A percentile compares a stretch with the other conserved stretches of the same genome.
phyloP scores from a whole-genome alignment of 2,888 invertebrate genomes.

The Tetrapedia diversipes region DNA sequence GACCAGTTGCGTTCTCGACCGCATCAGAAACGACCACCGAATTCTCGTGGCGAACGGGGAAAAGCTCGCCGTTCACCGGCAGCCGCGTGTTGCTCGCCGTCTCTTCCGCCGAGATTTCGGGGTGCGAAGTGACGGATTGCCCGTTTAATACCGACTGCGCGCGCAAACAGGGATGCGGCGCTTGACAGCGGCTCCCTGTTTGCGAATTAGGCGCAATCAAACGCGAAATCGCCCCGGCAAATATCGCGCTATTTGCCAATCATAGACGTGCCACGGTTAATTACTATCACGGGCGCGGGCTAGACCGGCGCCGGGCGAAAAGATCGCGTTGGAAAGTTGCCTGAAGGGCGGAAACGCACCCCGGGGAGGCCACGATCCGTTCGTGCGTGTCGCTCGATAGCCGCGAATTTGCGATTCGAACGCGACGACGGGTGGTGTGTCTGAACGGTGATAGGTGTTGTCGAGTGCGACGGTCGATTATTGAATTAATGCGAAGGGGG shows the following conservation, averaged over 20 bases:
- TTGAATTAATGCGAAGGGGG: no score
- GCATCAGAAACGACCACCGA: not conserved
- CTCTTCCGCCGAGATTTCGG: conserved; percentile 48
- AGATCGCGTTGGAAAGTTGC: not conserved
- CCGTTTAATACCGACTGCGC: conserved; percentile 71
- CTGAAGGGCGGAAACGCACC: not conserved
- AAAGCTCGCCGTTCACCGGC: not conserved
- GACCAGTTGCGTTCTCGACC: no score
- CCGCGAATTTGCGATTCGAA: not conserved
- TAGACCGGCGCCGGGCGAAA: not conserved
- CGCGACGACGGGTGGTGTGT: no score
- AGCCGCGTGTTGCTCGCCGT: conserved; percentile 28
- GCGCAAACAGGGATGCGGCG: conserved; percentile 70
- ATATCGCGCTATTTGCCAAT: conserved; percentile 73
- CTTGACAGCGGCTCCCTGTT: conserved; percentile 74
- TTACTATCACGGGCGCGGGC: conserved; percentile 49
- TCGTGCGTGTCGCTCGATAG: not conserved
- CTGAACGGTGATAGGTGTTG: no score
- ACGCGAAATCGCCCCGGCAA: conserved; percentile 77
- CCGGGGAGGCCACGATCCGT: not conserved
- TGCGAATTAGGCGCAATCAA: conserved; percentile 80
- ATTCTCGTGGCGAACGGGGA: not conserved
- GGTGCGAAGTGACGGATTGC: conserved; percentile 60
- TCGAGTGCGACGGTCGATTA: no score
- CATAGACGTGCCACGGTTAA: conserved; percentile 65